phyloP scores from a whole-genome alignment of 2,113 vertebrate species.

The Agelaius phoeniceus region DNA sequence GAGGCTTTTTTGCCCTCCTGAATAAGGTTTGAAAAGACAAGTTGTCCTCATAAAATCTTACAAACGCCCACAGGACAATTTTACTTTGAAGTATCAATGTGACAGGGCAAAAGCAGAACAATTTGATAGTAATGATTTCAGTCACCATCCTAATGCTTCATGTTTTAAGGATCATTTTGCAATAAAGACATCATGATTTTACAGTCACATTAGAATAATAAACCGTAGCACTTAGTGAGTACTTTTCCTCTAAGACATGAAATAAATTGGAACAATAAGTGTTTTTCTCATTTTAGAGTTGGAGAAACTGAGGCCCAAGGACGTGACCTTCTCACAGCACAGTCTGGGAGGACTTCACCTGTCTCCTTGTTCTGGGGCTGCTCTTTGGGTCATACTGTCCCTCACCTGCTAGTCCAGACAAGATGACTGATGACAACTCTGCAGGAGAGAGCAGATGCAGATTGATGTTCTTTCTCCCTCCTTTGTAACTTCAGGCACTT shows the following conservation, averaged over 20 bases:
- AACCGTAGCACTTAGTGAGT: neutral
- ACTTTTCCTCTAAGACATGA: constrained; percentile 19
- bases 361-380: neutral
- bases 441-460: neutral
- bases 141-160: constrained; percentile 67
- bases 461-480: neutral
- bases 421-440: neutral
- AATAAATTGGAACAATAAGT: constrained; percentile 30
- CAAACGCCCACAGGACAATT: constrained; percentile 57
- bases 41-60: constrained; percentile 43
- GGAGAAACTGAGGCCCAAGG: constrained; percentile 18
- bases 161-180: constrained; percentile 69
- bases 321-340: neutral
- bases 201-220: constrained; percentile 67
- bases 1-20: neutral
- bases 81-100: constrained; percentile 61
- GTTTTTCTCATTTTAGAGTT: constrained; percentile 1
- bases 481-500: constrained; percentile 9
- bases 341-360: neutral
- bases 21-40: constrained; percentile 51
- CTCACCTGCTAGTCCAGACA: neutral
- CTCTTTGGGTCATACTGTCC: neutral
- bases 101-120: constrained; percentile 67
- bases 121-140: constrained; percentile 69
- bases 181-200: constrained; percentile 68